Conservation (phyloP, 2,888 invertebrate species). For the Sphecodes monilicornis region DNA sequence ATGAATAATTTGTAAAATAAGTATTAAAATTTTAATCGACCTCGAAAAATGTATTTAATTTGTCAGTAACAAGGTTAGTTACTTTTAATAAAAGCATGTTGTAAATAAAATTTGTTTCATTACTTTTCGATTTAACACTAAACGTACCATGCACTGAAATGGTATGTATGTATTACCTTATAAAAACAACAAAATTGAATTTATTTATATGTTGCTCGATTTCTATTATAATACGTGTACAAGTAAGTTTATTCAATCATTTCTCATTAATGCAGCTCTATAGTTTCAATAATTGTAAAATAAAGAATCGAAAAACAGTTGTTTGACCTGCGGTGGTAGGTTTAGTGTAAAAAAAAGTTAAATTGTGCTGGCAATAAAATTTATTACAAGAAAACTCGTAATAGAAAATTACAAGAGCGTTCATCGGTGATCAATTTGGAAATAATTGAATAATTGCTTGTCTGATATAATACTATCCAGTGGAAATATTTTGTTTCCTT, state of each 20-base stretch:
- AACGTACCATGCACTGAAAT: not conserved
- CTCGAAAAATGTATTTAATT: not conserved
- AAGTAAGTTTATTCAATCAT: not conserved
- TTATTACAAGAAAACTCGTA: not conserved
- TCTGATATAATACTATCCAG: not conserved
- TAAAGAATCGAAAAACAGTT: not conserved
- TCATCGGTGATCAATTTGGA: not conserved
- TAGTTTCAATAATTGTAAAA: not conserved
- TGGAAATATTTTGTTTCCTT: conserved; percentile 20
- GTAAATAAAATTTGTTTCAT: not conserved
- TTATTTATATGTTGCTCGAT: not conserved
- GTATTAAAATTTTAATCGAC: not conserved
- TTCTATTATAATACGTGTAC: not conserved
- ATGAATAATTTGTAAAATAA: not conserved
- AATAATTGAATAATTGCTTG: not conserved
- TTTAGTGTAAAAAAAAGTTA: not conserved
- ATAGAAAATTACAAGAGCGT: not conserved
- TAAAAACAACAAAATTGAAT: not conserved
- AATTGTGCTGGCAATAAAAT: not conserved
- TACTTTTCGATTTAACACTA: not conserved
- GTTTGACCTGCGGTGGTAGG: not conserved
- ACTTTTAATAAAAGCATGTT: not conserved
- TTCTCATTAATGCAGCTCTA: not conserved
- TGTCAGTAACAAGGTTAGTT: not conserved
- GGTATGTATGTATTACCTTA: too few species aligned